Evolutionary conservation across 1,140 invertebrate species (phyloP).

Genomic region (Maniola jurtina): DNA sequence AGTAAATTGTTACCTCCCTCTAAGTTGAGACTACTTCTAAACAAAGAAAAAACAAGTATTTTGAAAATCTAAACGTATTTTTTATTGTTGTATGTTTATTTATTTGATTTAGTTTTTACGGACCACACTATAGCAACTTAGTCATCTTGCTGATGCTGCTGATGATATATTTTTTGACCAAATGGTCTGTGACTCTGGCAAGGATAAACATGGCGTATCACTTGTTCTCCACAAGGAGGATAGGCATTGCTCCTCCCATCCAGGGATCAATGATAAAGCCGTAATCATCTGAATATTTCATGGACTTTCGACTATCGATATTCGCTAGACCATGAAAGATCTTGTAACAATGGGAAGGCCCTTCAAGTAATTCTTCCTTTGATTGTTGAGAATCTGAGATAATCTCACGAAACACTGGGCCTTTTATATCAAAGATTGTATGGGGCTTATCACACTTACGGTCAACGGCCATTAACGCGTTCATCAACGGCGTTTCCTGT

Average conservation of each 20-base stretch:
- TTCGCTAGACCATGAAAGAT: slow-evolving; percentile 44
- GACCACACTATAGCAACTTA: too few species aligned
- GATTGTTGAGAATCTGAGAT: slow-evolving; percentile 8
- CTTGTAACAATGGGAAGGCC: slow-evolving; percentile 9
- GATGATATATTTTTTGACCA: too few species aligned
- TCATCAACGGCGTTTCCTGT: too few species aligned
- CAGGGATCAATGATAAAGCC: slow-evolving; percentile 28
- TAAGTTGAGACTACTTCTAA: too few species aligned
- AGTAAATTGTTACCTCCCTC: too few species aligned
- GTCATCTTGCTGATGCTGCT: too few species aligned
- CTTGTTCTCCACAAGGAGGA: neutral
- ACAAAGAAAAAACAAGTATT: too few species aligned
- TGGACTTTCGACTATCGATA: slow-evolving; percentile 57
- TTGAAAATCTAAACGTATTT: too few species aligned
- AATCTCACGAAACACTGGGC: slow-evolving; percentile 5
- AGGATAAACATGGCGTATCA: neutral
- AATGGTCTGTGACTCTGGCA: neutral
- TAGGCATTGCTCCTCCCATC: slow-evolving; percentile 4
- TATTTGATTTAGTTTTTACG: too few species aligned
- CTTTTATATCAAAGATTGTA: slow-evolving; percentile 10
- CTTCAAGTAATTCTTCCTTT: slow-evolving; percentile 2
- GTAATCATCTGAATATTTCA: slow-evolving; percentile 51
- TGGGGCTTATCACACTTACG: too few species aligned
- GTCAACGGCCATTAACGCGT: too few species aligned
- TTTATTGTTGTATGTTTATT: too few species aligned